These are phyloP conservation scores for Dicyrtomina minuta DNA, from an alignment of 2,888 invertebrate genomes.

Conservation along the genomic window DNA sequence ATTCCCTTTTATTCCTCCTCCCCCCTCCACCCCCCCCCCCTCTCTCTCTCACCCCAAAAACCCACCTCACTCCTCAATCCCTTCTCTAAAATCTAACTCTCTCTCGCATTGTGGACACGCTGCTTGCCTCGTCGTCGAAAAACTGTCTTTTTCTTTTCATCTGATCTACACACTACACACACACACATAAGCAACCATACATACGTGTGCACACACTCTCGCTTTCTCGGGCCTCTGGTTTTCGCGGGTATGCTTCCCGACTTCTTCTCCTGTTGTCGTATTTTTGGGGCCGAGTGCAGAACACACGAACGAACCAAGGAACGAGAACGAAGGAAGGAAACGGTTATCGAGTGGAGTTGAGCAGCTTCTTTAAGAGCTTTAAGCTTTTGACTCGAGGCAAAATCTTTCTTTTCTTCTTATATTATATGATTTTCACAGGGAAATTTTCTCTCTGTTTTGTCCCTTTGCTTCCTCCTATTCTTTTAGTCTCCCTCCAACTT, in stretches of 20 bases:
- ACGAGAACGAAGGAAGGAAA: neutral
- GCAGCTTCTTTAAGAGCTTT: slow-evolving; percentile 18
- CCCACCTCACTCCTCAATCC: neutral
- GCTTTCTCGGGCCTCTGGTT: neutral
- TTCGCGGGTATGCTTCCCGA: neutral
- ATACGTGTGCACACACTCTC: neutral
- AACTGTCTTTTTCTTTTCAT: neutral
- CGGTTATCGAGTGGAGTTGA: slow-evolving; percentile 19
- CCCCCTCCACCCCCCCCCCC: neutral
- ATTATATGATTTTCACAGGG: slow-evolving; percentile 11
- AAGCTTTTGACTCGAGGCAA: slow-evolving; percentile 19
- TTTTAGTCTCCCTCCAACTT: neutral
- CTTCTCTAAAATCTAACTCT: too few relatives aligned
- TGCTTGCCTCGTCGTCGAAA: too few relatives aligned
- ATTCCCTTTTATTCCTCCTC: neutral
- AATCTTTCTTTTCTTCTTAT: slow-evolving; percentile 12
- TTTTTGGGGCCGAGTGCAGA: neutral
- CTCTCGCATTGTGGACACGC: too few relatives aligned
- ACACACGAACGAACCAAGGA: too few relatives aligned
- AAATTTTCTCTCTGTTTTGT: slow-evolving; percentile 11
- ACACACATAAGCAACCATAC: neutral
- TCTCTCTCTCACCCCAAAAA: neutral
- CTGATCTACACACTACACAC: neutral
- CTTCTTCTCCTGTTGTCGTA: neutral
- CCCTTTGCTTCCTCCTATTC: neutral